Evolutionary conservation across 2,888 invertebrate genomes (phyloP), one percentile per base, ranked within the genome.

Genomic region (Dasysyrphus albostriatus): DNA sequence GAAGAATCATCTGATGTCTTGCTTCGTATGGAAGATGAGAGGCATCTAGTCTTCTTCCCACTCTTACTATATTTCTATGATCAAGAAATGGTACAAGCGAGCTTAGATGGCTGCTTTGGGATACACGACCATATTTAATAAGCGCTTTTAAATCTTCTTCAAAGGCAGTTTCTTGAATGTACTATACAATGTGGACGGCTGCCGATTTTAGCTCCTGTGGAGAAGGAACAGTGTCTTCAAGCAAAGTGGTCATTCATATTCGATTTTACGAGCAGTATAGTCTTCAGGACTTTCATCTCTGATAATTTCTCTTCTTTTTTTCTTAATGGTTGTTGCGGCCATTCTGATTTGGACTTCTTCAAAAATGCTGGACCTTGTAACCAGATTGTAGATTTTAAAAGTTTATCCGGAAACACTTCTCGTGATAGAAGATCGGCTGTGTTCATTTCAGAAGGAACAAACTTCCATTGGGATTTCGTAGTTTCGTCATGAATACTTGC

Each of bases 21-120:
- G 69, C 19, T 14, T 69, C 51, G 14, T 67, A 49, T 67, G 67
- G 47, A 5, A 49, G 49, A 10, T 49, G 34, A 44, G 67, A 29
- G 19, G 67, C 51, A 19, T 34, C 51, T 37, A 51, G 8, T 51
- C 69, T 9, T 69, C 37, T 44, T 44, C 29, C 63, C 5, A 44
- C n/a, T 63, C 63, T 44, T 14, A 63, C 12, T 5, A 63, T n/a
- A n/a, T 44, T 63, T 44, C 29, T n/a, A n/a, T 63, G 2, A 14
- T 63, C 44, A 29, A 63, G 63, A 14, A 63, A 63, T n/a, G 44
- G 44, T 44, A 32, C 29, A 7, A 44, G 63, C 10, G 63, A 63
- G 5, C n/a, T 63, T 16, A 61, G 10, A 19, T 24, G 19, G 14
- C 39, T 61, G 16, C 39, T 61, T 39, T 61, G 37, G 2, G 61